Evolutionary conservation across 2,797 vertebrate genomes (phyloP).

Genomic region (Phaenicophaeus curvirostris): DNA sequence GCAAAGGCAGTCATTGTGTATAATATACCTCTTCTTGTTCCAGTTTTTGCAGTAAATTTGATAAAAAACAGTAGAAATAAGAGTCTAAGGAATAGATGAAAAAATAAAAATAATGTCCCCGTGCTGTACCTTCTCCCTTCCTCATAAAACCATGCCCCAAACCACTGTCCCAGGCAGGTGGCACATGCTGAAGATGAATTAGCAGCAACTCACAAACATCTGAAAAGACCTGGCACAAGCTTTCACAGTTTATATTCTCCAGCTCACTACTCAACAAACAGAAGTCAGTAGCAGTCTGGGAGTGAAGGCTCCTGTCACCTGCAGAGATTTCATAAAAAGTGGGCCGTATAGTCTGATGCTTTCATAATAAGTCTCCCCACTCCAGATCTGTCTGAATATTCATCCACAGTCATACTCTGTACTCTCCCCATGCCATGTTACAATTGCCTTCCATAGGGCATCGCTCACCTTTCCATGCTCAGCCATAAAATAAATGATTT

Average conservation of each 20-base stretch:
- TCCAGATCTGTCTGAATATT: not conserved
- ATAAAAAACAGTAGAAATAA: not conserved
- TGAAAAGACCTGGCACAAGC: constrained; percentile 56
- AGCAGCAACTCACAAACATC: constrained; percentile 40
- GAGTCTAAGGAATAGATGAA: not conserved
- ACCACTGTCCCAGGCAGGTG: constrained; percentile 28
- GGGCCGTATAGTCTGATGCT: not conserved
- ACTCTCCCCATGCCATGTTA: not conserved
- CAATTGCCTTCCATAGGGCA: constrained; percentile 16
- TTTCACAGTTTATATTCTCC: not conserved
- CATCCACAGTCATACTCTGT: not conserved
- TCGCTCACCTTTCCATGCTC: constrained; percentile 38
- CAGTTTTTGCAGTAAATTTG: not conserved
- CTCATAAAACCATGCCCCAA: constrained; percentile 32
- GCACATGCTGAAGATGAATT: constrained; percentile 65
- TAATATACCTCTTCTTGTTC: not conserved
- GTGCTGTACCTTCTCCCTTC: not conserved
- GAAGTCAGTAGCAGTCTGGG: not conserved
- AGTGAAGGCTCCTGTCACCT: constrained; percentile 6
- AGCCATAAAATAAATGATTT: constrained; percentile 63
- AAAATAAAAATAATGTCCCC: not conserved
- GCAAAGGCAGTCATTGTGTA: not conserved
- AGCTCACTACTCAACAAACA: constrained; percentile 26
- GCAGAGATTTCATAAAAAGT: constrained; percentile 40
- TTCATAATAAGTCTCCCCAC: not conserved